These are phyloP conservation scores for Catagonus wagneri DNA, from an alignment of 2,113 vertebrate genomes.

Conservation along the genomic window DNA sequence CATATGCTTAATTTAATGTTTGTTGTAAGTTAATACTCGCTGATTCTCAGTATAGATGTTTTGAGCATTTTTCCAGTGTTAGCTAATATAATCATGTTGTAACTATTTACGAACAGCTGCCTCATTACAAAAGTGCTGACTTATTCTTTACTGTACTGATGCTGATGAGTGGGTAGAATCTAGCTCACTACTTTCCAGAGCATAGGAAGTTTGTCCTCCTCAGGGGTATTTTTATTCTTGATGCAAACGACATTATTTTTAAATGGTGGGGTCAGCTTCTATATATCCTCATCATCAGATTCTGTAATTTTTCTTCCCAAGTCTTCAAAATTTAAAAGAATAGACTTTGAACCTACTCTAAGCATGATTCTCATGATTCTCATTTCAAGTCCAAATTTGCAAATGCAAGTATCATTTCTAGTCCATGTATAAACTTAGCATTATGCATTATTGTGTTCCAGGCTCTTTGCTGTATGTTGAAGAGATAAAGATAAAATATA, in stretches of 20 bases:
- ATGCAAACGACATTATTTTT: background rate
- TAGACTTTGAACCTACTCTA: constrained; percentile 27
- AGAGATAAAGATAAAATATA: background rate
- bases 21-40: constrained; percentile 54
- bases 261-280: background rate
- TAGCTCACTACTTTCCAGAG: background rate
- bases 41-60: constrained; percentile 24
- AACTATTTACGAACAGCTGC: constrained; percentile 65
- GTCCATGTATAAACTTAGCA: background rate
- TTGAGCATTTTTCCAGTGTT: constrained; percentile 36
- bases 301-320: constrained; percentile 27
- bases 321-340: constrained; percentile 38
- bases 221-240: constrained; percentile 49
- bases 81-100: constrained; percentile 63
- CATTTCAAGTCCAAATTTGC: constrained; percentile 47
- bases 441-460: background rate
- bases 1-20: constrained; percentile 46
- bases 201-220: constrained; percentile 34
- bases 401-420: background rate
- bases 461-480: background rate
- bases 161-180: constrained; percentile 66
- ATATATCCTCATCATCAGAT: background rate
- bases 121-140: constrained; percentile 75
- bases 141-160: constrained; percentile 43
- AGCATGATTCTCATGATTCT: constrained; percentile 24